These are phyloP conservation scores for Mastomys natalensis DNA, from an alignment of 2,113 vertebrate genomes.

Conservation along the genomic window DNA sequence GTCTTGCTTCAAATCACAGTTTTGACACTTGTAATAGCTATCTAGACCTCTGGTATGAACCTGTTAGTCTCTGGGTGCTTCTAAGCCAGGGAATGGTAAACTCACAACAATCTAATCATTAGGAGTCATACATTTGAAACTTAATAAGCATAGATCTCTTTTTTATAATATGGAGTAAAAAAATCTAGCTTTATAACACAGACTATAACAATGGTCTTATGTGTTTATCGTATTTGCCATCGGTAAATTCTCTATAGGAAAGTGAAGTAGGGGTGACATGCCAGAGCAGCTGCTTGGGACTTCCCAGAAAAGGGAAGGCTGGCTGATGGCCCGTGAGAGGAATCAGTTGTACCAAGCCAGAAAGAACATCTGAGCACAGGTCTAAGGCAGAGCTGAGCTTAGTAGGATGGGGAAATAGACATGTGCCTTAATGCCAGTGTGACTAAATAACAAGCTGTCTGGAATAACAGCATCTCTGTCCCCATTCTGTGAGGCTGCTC, in stretches of 20 bases:
- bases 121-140: background rate
- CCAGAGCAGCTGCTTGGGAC: background rate
- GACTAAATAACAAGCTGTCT: accelerated
- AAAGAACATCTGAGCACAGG: background rate
- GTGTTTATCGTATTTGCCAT: too few species aligned
- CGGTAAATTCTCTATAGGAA: background rate
- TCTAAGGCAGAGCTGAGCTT: background rate
- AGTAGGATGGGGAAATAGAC: too few species aligned
- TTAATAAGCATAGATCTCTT: background rate
- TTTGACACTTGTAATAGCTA: too few species aligned
- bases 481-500: background rate
- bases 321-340: background rate
- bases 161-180: background rate
- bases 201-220: background rate
- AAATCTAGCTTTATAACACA: background rate
- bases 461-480: background rate
- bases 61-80: background rate
- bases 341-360: too few species aligned
- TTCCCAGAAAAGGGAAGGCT: background rate
- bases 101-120: background rate
- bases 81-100: background rate
- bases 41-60: background rate
- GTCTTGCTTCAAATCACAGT: background rate
- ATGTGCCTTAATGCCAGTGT: accelerated
- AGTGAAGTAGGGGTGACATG: background rate